These are phyloP conservation scores for Euschistus heros DNA, from an alignment of 1,140 invertebrate genomes.

Conservation along the genomic window DNA sequence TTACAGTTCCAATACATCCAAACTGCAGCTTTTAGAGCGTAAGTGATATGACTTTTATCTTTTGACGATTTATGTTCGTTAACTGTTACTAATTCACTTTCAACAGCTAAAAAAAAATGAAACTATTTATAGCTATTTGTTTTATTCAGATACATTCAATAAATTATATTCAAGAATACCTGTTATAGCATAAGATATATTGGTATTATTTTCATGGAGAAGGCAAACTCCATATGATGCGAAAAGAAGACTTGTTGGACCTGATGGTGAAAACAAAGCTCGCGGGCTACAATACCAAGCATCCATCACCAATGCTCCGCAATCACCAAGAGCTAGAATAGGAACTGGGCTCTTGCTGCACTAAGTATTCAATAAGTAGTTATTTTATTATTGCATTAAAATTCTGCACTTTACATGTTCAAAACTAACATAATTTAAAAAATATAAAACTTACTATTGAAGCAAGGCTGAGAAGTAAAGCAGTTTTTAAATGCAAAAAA, in stretches of 20 bases:
- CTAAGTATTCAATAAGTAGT: not conserved
- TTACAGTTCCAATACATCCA: slow-evolving; percentile 27
- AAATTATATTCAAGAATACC: not conserved
- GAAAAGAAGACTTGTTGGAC: not conserved
- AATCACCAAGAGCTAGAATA: slow-evolving; percentile 14
- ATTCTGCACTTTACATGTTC: not conserved
- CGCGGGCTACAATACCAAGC: not conserved
- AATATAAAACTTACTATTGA: slow-evolving; percentile 10
- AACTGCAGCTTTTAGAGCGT: slow-evolving; percentile 26
- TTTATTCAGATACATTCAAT: not conserved
- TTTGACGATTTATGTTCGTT: not conserved
- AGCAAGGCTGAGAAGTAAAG: slow-evolving; percentile 16
- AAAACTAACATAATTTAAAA: not conserved
- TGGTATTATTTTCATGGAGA: not conserved
- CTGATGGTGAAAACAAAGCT: not conserved
- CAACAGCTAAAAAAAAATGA: slow-evolving; percentile 11
- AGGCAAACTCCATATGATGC: not conserved
- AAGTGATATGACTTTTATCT: not conserved
- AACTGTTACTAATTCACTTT: slow-evolving; percentile 16
- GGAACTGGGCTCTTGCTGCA: slow-evolving; percentile 9
- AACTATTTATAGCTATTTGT: not conserved
- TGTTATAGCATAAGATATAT: not conserved
- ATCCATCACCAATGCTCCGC: not conserved
- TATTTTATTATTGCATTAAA: not conserved
- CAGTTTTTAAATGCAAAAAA: slow-evolving; percentile 16